Percentiles rank a stretch among this genome's conserved stretches.
These are phyloP conservation scores for Brachylomia viminalis DNA, from an alignment of 2,888 invertebrate genomes.

Conservation along the genomic window DNA sequence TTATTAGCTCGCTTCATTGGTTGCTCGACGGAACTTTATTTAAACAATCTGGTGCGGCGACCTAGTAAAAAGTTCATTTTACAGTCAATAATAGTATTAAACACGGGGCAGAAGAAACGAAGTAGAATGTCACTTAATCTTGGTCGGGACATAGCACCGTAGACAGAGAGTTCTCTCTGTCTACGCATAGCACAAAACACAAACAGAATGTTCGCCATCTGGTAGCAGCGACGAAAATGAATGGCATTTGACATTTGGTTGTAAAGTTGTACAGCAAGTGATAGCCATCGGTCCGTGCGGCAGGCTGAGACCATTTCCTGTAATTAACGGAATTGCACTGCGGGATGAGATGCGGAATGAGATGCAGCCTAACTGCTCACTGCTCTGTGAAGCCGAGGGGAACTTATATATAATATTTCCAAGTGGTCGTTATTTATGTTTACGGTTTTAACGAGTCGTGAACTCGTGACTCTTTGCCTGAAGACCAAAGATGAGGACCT, in stretches of 20 bases:
- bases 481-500: background rate
- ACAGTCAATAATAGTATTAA: background rate
- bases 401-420: constrained; percentile 16
- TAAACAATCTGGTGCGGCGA: background rate
- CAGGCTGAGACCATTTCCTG: constrained; percentile 28
- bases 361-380: constrained; percentile 19
- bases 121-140: background rate
- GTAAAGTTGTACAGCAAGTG: background rate
- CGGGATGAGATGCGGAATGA: constrained; percentile 28
- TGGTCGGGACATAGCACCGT: background rate
- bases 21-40: background rate
- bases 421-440: background rate
- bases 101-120: background rate
- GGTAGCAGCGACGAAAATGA: background rate
- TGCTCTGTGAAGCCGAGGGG: constrained; percentile 3
- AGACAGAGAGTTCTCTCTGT: too few species aligned
- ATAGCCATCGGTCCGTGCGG: constrained; percentile 2
- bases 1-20: background rate
- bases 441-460: background rate
- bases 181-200: background rate
- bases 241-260: background rate
- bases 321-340: constrained; percentile 28
- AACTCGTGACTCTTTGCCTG: background rate
- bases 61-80: background rate
- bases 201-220: background rate